Percentiles rank a stretch among this genome's conserved stretches.
Evolutionary conservation across 2,797 vertebrate species (phyloP).

Genomic region (Todus mexicanus): DNA sequence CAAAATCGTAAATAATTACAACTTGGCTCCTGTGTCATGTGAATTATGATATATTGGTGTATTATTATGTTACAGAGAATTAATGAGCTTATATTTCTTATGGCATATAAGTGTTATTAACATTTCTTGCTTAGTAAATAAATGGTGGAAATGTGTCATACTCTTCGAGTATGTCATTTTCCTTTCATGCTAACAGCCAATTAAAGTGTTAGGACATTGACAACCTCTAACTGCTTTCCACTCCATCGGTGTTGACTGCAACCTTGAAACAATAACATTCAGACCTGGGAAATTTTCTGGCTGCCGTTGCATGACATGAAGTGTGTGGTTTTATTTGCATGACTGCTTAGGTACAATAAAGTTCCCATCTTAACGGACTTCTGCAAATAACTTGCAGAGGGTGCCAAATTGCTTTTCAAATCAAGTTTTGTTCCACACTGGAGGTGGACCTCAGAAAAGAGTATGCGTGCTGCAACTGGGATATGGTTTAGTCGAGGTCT

Average conservation of each 20-base stretch:
- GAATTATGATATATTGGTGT: background rate
- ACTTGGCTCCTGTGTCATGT: background rate
- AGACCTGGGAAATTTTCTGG: slow-evolving; percentile 14
- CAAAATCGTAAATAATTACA: background rate
- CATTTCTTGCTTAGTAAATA: slow-evolving; percentile 15
- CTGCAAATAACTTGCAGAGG: background rate
- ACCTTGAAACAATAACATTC: slow-evolving; percentile 27
- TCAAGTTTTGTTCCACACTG: background rate
- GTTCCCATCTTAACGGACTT: slow-evolving; percentile 14
- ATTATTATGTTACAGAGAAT: slow-evolving; percentile 5
- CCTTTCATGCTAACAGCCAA: slow-evolving; percentile 22
- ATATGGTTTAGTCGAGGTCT: no score
- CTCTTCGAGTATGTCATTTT: background rate
- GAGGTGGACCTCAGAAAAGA: background rate
- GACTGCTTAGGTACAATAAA: slow-evolving; percentile 40
- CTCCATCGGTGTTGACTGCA: background rate
- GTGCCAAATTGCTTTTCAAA: background rate
- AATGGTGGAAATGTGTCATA: background rate
- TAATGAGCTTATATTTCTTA: background rate
- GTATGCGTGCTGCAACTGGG: background rate
- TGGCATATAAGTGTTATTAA: background rate
- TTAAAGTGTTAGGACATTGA: slow-evolving; percentile 18
- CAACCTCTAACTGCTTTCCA: slow-evolving; percentile 9
- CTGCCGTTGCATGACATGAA: slow-evolving; percentile 12
- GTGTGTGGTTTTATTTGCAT: slow-evolving; percentile 39